Evolutionary conservation across 2,797 vertebrate species (phyloP), one percentile per base, ranked within the genome.

Genomic region (Myotis daubentonii): DNA sequence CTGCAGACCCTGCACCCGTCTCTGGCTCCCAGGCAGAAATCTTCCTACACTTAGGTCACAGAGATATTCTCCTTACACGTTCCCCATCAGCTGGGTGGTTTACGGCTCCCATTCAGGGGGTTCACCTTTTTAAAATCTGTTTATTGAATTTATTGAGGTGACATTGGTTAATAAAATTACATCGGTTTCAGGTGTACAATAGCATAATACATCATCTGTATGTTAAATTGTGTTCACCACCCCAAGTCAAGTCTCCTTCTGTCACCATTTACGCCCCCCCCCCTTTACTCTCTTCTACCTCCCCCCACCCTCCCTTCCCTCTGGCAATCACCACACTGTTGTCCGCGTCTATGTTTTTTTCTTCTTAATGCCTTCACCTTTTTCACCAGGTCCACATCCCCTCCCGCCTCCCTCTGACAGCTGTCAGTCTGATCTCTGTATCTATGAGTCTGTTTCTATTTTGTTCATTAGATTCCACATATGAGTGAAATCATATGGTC

Each of bases 31-130:
- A 19, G 8, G 36, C 76, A 93, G 94, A 93, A 95, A 83, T 92
- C n/a, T 89, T 91, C 36, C 65, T 70, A 87, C 17, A n/a, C 33
- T 55, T 81, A 84, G 66, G 76, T 87, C 80, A 91, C 47, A 44
- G 65, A 93, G 84, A 89, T 70, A 51, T 41, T 79, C 57, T 92
- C 91, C 92, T 65, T 80, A 80, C 23, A 38, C 62, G 66, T 94
- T 90, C 25, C 79, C 49, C 16, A 10, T 86, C 89, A 89, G 68
- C 19, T 87, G 81, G 76, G 20, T 72, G 72, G 83, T 91, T 91
- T 80, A 38, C 6, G 11, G 28, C 41, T 72, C 87, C 84, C 60
- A 93, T 72, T 66, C 62, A 70, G 57, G 76, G 22, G 38, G 11
- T 51, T 92, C 36, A 22, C 38, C 57, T 79, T 72, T 41, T 71